Base-by-base conservation (phyloP, 23 tunicate species). In the Botrylloides violaceus region DNA sequence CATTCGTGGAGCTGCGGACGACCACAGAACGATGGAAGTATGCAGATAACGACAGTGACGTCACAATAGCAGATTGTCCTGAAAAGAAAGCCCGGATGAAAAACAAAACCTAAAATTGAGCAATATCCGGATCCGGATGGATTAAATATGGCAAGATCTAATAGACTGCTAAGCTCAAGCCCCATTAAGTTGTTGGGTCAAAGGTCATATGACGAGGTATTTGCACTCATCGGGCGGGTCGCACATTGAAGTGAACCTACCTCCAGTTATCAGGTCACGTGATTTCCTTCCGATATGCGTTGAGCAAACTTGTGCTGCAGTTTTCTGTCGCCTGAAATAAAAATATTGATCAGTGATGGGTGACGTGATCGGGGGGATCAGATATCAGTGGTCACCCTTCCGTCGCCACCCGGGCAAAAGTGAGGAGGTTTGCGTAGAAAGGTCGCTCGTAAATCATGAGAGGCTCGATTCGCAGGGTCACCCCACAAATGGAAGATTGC, bases 21-120 rank as follows among this genome's bases (percentile, higher is more conserved):
- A 3, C 32, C 4, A 63, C 70, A 28, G 70, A 63, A 28, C 70
- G 70, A 28, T 63, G 70, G 29, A 29, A 63, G 29, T 63, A 63
- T 3, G 4, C 7, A 4, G 70, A 33, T 4, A 34, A 4, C 36
- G 29, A 23, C 7, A 26, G 6, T 18, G 9, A 7, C 64, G 7
- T 18, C 9, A 26, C 30, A 6, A 6, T 59, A 5, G 7, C 29
- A 6, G 64, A 21, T 6, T 26, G 29, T 59, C 64, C 64, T 59
- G 64, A 7, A 59, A 59, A 59, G 64, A 6, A 59, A 12, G 30
- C 7, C 28, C 7, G 7, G 29, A 59, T 7, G 9, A 6, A 21
- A 6, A n/a, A 21, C 7, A 26, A 26, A 9, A 23, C 53, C 12
- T 15, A 43, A 43, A 43, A 43, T 15, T 43, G 53, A 9, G 53